Conservation (phyloP, 2,113 vertebrate species). For the Eudorcas thomsonii region DNA sequence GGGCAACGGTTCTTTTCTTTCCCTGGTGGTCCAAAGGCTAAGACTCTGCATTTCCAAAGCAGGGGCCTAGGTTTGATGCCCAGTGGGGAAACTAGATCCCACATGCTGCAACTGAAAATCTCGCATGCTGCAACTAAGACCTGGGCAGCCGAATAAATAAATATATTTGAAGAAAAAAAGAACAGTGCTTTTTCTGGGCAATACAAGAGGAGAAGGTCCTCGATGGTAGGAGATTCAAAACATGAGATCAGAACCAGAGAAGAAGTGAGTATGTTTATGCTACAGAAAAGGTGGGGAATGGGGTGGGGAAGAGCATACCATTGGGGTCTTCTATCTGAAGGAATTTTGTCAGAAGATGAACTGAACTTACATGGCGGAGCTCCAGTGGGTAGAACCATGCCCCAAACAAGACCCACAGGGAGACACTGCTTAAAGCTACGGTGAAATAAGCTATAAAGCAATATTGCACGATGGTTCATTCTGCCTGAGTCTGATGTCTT, state of each 20-base stretch:
- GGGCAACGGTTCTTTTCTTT: not conserved
- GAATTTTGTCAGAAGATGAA: not conserved
- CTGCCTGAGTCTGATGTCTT: not conserved
- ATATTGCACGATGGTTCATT: rapidly evolving
- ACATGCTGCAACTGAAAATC: not conserved
- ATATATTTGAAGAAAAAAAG: not conserved
- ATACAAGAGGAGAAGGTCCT: rapidly evolving
- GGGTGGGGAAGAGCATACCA: too few species aligned
- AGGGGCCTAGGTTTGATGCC: not conserved
- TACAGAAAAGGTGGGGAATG: not conserved
- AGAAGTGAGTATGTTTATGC: not conserved
- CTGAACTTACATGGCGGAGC: not conserved
- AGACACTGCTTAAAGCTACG: not conserved
- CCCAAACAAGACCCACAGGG: not conserved
- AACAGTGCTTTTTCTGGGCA: not conserved
- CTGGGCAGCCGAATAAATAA: not conserved
- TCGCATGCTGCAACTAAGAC: not conserved
- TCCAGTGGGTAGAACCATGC: not conserved
- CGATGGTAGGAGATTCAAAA: rapidly evolving
- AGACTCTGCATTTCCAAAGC: not conserved
- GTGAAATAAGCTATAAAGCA: too few species aligned
- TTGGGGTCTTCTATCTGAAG: not conserved
- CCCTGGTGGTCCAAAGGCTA: not conserved
- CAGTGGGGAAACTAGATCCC: not conserved
- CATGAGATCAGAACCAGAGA: not conserved